Evolutionary conservation across 2,888 invertebrate species (phyloP).

Genomic region (Stenotaenia linearis): DNA sequence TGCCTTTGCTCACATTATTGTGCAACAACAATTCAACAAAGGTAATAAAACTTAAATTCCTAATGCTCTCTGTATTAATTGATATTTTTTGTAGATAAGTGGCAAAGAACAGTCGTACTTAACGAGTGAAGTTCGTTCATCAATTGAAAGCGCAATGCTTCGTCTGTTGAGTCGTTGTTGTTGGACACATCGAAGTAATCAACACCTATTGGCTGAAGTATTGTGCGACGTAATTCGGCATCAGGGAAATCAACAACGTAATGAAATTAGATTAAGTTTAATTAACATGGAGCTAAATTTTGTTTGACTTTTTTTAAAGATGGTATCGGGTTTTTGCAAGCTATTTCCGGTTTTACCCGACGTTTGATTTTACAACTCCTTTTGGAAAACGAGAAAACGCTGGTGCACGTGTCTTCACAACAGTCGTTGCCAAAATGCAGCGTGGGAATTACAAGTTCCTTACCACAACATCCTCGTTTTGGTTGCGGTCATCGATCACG

Average conservation of each 20-base stretch:
- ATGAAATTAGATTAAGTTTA: neutral
- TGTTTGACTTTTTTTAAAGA: conserved; percentile 16
- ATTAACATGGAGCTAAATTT: neutral
- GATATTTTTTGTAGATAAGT: neutral
- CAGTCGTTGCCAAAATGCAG: conserved; percentile 35
- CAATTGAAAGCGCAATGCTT: conserved; percentile 59
- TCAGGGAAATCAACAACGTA: conserved; percentile 46
- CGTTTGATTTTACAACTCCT: conserved; percentile 77
- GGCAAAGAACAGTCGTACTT: neutral
- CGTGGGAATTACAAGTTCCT: conserved; percentile 32
- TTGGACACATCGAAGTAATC: conserved; percentile 76
- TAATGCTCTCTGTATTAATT: neutral
- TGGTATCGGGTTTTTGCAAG: conserved; percentile 40
- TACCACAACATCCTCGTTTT: conserved; percentile 59
- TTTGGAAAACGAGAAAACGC: conserved; percentile 76
- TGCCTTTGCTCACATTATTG: conserved; percentile 67
- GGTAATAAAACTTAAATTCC: neutral
- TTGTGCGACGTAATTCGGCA: conserved; percentile 68
- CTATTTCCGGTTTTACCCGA: conserved; percentile 76
- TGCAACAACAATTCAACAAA: conserved; percentile 48
- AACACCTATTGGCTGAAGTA: conserved; percentile 72
- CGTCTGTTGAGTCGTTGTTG: conserved; percentile 76
- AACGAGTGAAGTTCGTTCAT: conserved; percentile 38
- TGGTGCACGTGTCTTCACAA: conserved; percentile 60
- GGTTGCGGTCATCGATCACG: conserved; percentile 68